Base-by-base conservation (phyloP, 2,888 invertebrate species). In the Epistrophe grossulariae region DNA sequence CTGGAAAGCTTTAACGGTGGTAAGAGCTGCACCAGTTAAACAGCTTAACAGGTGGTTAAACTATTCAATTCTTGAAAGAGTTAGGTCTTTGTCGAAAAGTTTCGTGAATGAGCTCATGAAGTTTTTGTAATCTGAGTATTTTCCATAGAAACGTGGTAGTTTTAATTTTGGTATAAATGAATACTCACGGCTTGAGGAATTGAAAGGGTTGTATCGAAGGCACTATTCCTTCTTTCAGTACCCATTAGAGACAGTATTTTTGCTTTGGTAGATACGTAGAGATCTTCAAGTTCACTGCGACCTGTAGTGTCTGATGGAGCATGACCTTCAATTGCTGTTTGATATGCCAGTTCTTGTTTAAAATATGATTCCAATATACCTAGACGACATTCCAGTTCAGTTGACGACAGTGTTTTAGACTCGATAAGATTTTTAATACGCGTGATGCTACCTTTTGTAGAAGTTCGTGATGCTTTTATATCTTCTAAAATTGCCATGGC, bases 11-110 rank as follows among this genome's bases (percentile, higher is more conserved):
- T 24, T 24, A 2, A 24, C 24, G 1, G 24, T 24, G 24, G 2
- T 24, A 3, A 24, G 24, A 1, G 24, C 24, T 24, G 24, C 24
- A 24, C 3, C 24, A 24, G 1, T 1, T 24, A 24, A 24, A 3
- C 24, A 24, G 3, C 24, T 24, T 2, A 24, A 3, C 24, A 24
- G 24, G 3, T 24, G 24, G 40, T 11, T 57, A 11, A 88, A 84
- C 38, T 80, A 78, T 66, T 88, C 80, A 5, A 84, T 84, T 11
- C 19, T 72, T 2, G 79, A 38, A 10, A 83, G 43, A 7, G 64
- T 66, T 0, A n/a, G 9, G 24, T 83, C 55, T 55, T 52, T 59
- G 28, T 83, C 28, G 7, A 79, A 72, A 17, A 79, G 60, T 60
- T 64, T 87, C 11, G 60, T 64, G 31, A 68, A 87, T 10, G 52